phyloP scores from a whole-genome alignment of 2,113 vertebrate genomes.

The Cryptotis parvus region DNA sequence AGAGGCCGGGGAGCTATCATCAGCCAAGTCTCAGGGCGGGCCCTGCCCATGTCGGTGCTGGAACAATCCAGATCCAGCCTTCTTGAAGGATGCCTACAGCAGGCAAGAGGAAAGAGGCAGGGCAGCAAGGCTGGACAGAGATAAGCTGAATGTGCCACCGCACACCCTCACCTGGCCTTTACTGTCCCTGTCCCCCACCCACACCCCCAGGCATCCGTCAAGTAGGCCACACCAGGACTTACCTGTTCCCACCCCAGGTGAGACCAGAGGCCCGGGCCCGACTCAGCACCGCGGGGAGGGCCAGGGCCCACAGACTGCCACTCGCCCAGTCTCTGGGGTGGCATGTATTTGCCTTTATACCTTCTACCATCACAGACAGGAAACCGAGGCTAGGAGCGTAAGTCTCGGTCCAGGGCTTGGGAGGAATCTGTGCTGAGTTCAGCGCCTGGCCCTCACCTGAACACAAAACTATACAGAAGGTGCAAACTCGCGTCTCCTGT shows the following conservation, averaged over 20 bases:
- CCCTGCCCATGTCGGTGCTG: background rate
- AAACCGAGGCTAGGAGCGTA: too few species aligned
- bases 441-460: background rate
- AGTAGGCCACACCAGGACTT: background rate
- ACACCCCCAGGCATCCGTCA: background rate
- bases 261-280: background rate
- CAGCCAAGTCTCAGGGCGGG: fast-evolving
- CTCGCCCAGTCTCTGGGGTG: background rate
- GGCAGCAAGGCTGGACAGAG: background rate
- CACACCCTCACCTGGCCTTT: too few species aligned
- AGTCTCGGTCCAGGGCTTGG: too few species aligned
- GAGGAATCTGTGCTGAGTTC: too few species aligned
- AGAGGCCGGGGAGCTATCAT: too few species aligned
- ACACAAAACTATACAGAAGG: fast-evolving
- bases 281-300: background rate
- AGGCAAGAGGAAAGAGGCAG: background rate
- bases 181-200: background rate
- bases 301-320: background rate
- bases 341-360: background rate
- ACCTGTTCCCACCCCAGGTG: background rate
- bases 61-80: fast-evolving
- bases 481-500: too few species aligned
- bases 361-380: background rate
- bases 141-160: too few species aligned
- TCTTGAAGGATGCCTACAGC: background rate